These are phyloP conservation scores for Caenorhabditis inopinata DNA, from an alignment of 1,140 invertebrate genomes.

Conservation along the genomic window DNA sequence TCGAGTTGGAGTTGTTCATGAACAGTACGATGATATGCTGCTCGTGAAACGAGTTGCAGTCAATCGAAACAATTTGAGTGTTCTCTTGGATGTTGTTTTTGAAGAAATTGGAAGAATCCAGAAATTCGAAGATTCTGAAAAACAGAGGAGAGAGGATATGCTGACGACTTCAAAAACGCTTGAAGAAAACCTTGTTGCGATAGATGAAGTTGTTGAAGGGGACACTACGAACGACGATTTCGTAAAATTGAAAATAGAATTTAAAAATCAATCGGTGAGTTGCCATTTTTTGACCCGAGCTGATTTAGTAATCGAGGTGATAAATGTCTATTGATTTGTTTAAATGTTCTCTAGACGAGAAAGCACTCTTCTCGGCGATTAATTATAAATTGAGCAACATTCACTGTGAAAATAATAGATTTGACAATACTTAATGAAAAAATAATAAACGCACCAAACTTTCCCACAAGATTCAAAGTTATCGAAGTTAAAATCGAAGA, in stretches of 20 bases:
- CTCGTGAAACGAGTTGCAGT: slow-evolving; percentile 26
- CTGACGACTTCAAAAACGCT: slow-evolving; percentile 5
- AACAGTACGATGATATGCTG: slow-evolving; percentile 43
- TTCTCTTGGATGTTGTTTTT: neutral
- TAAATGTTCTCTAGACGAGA: too few relatives aligned
- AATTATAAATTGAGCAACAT: too few relatives aligned
- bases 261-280: slow-evolving; percentile 38
- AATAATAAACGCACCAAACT: too few relatives aligned
- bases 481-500: too few relatives aligned
- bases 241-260: slow-evolving; percentile 12
- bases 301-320: too few relatives aligned
- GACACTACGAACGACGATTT: slow-evolving; percentile 20
- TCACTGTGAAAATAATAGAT: too few relatives aligned
- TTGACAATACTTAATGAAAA: too few relatives aligned
- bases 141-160: slow-evolving; percentile 35
- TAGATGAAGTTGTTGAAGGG: slow-evolving; percentile 10
- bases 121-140: slow-evolving; percentile 36
- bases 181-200: neutral
- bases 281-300: too few relatives aligned
- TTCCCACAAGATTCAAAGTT: too few relatives aligned
- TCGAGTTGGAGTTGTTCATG: slow-evolving; percentile 35
- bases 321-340: too few relatives aligned
- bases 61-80: slow-evolving; percentile 36
- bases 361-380: too few relatives aligned
- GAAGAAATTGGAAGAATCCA: slow-evolving; percentile 34